Evolutionary conservation across 2,113 vertebrate genomes (phyloP).

Genomic region (Mustela lutreola): DNA sequence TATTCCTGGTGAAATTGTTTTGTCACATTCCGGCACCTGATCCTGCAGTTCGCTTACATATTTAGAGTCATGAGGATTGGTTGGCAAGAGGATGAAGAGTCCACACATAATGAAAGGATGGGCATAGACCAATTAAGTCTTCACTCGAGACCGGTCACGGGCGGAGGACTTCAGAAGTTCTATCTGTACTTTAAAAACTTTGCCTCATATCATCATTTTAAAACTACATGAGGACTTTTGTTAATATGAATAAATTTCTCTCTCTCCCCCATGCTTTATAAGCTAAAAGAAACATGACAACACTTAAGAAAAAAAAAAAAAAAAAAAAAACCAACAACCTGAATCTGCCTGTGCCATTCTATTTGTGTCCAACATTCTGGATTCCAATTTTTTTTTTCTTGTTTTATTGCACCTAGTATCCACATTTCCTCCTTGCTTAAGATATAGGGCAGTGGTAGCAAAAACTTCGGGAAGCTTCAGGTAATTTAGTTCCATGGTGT

Average conservation of each 20-base stretch:
- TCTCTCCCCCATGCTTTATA: background rate
- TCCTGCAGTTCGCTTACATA: background rate
- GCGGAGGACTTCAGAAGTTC: background rate
- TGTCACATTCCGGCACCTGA: background rate
- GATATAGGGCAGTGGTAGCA: background rate
- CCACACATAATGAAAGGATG: background rate
- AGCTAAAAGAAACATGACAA: background rate
- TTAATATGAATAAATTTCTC: background rate
- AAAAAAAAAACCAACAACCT: background rate
- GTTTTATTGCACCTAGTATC: background rate
- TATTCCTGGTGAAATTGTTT: background rate
- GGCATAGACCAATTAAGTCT: background rate
- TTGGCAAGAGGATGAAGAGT: background rate
- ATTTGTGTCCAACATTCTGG: background rate
- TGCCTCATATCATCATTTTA: background rate
- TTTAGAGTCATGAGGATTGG: background rate
- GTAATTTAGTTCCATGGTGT: background rate
- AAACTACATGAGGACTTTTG: background rate
- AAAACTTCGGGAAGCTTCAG: background rate
- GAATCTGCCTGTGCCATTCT: background rate
- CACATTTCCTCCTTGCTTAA: background rate
- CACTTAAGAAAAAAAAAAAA: background rate
- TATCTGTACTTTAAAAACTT: background rate
- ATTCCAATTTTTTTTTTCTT: background rate
- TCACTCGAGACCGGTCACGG: rapidly evolving